A percentile compares a stretch with the other conserved stretches of the same genome.
Conservation (phyloP, 2,113 vertebrate species). For the Sitta europaea region DNA sequence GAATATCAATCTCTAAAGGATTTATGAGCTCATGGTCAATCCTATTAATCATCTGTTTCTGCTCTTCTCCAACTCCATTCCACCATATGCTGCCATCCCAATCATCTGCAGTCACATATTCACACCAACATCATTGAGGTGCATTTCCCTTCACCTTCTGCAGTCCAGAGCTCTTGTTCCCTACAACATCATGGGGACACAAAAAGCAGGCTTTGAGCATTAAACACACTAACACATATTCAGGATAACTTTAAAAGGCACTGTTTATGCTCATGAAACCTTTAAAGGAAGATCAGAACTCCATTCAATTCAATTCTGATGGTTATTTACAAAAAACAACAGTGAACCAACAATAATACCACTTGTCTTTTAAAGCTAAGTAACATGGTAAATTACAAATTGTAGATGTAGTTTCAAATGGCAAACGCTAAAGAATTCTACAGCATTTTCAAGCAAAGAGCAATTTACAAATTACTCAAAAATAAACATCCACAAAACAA, state of each 20-base stretch:
- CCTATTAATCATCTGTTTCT: background rate
- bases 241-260: background rate
- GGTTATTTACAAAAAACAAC: background rate
- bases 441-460: background rate
- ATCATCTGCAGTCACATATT: background rate
- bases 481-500: conserved; percentile 1
- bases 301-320: background rate
- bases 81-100: background rate
- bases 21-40: background rate
- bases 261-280: background rate
- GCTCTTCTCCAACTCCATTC: background rate
- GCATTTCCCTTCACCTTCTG: background rate
- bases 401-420: background rate
- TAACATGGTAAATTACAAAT: background rate
- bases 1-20: background rate
- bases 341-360: background rate
- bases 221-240: background rate
- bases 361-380: background rate
- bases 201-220: background rate
- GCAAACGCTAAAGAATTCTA: background rate
- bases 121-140: background rate
- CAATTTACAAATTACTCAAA: background rate
- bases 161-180: background rate
- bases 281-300: background rate
- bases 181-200: background rate